Evolutionary conservation across 2,113 vertebrate species (phyloP).

Genomic region (Perca fluviatilis): DNA sequence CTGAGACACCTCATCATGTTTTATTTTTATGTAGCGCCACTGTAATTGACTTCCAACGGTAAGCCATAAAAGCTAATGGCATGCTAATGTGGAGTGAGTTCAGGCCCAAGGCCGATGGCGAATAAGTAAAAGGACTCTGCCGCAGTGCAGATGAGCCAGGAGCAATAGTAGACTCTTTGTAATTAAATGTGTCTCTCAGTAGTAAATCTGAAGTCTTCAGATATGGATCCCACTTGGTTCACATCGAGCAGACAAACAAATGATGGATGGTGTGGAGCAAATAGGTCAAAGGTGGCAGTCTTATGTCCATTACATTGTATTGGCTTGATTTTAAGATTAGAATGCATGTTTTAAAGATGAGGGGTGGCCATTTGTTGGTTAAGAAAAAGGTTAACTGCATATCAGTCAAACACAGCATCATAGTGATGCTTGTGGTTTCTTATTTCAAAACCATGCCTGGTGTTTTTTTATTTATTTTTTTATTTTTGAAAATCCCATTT

Average conservation of each 20-base stretch:
- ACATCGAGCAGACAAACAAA: conserved; percentile 63
- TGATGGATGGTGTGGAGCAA: conserved; percentile 69
- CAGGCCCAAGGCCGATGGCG: conserved; percentile 73
- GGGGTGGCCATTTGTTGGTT: conserved; percentile 9
- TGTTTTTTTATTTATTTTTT: neutral
- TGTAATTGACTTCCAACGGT: conserved; percentile 84
- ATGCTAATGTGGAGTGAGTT: conserved; percentile 81
- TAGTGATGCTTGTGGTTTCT: neutral
- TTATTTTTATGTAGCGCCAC: conserved; percentile 82
- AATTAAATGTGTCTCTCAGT: conserved; percentile 78
- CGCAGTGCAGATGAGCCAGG: conserved; percentile 72
- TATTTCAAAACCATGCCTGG: conserved; percentile 31
- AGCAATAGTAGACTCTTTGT: conserved; percentile 65
- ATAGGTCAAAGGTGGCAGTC: conserved; percentile 63
- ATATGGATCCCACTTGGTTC: conserved; percentile 75
- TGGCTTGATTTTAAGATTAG: conserved; percentile 54
- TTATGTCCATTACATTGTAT: conserved; percentile 44
- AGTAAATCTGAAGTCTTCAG: conserved; percentile 74
- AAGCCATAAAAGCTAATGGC: conserved; percentile 85
- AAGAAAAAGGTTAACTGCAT: neutral
- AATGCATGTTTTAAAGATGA: conserved; percentile 55
- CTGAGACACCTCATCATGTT: conserved; percentile 78
- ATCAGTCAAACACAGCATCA: conserved; percentile 3
- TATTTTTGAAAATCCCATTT: conserved; percentile 41
- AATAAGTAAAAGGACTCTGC: conserved; percentile 66